phyloP scores from a whole-genome alignment of 2,797 vertebrate species.

The Gymnopithys bicolor region DNA sequence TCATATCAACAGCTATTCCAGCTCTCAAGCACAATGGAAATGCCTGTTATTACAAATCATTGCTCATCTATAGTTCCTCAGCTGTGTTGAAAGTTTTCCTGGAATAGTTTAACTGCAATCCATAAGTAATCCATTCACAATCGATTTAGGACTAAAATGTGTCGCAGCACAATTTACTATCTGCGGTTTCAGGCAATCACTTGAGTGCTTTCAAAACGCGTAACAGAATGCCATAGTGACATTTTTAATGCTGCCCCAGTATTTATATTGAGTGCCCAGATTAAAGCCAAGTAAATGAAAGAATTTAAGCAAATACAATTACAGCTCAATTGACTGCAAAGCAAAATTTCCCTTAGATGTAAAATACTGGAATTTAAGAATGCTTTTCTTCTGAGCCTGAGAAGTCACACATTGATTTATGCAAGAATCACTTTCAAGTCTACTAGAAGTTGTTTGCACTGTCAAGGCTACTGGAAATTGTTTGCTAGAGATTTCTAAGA shows the following conservation, averaged over 20 bases:
- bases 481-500: neutral
- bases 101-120: constrained; percentile 24
- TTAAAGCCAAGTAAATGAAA: constrained; percentile 34
- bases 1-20: neutral
- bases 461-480: neutral
- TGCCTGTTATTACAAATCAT: neutral
- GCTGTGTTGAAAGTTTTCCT: neutral
- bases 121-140: constrained; percentile 27
- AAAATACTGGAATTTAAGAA: neutral
- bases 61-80: neutral
- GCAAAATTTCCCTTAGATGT: neutral
- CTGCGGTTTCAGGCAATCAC: constrained; percentile 16
- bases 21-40: neutral
- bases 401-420: neutral
- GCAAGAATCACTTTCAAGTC: neutral
- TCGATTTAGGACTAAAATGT: constrained; percentile 12
- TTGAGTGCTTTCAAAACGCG: neutral
- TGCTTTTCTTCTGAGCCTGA: neutral
- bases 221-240: constrained; percentile 6
- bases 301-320: constrained; percentile 26
- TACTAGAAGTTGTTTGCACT: neutral
- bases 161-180: neutral
- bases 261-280: constrained; percentile 3
- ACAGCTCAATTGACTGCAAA: neutral
- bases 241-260: constrained; percentile 10